Evolutionary conservation across 92 coral and sea anemone species (phyloP), one percentile per base, ranked within the genome.

Genomic region (Micromussa lordhowensis): DNA sequence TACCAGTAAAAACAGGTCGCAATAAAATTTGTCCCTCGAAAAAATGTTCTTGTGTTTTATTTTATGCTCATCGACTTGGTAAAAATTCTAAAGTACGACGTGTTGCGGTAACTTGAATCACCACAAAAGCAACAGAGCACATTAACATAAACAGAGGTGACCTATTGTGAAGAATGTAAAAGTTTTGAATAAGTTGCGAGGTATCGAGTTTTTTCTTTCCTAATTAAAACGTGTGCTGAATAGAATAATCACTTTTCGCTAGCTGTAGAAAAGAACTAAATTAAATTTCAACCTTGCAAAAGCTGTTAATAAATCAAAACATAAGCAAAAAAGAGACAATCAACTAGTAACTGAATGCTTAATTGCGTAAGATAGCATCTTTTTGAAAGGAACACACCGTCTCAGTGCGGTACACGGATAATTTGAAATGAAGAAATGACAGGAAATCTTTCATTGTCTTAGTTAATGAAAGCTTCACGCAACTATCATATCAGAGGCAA

Each of bases 1-100:
- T 80, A 80, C 83, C 83, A 80, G 83, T 58, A 53, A 63, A 59
- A 11, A 80, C 70, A 29, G 34, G 70, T 32, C 78, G 29, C 32
- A 19, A 11, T 15, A 24, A 34, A 32, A 79, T 9, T 80, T 80
- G 29, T 80, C 24, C 48, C 71, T 34, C 51, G 48, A 22, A 57
- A 79, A 79, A 79, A 29, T 18, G 44, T 30, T 19, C 2, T 79
- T 1, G 6, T 11, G 16, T 40, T 61, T 29, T 61, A 29, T 61
- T 61, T 61, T 61, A 8, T 61, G 51, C 51, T 15, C 68, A 61
- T 24, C 14, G 29, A 61, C 29, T 61, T 61, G 0, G 26, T 22
- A 22, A 72, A 72, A 35, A 29, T 18, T n/a, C 44, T 77, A 5
- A 40, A 49, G 53, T 49, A 26, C 38, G 51, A 44, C 11, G 30